Evolutionary conservation across 2,113 vertebrate species (phyloP), one percentile per base, ranked within the genome.

Genomic region (Echinops telfairi): DNA sequence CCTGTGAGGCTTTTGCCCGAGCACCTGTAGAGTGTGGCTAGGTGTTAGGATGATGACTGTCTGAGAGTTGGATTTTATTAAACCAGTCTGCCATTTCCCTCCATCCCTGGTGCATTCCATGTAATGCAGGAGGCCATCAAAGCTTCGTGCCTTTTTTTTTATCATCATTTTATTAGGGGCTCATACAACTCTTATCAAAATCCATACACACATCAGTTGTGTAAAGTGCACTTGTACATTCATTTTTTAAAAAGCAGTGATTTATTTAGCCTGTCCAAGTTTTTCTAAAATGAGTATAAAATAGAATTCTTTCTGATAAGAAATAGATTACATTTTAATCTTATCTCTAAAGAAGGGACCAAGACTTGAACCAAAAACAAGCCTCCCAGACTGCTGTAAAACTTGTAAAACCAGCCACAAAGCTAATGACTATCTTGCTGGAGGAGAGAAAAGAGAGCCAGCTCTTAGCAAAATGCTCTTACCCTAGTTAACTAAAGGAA

Each of bases 291-390:
- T 36, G 90, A 81, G 71, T 82, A 86, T 8, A 40, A 93, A 89
- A 82, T 83, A 6, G 57, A 70, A 77, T 85, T 92, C 38, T 92
- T 95, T 66, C 57, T 87, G 62, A 79, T 91, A 79, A 71, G 68
- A 94, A 90, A 79, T 85, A 6, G 38, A 91, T 92, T 62, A 38
- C 71, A 90, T 82, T 95, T 93, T 60, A 40, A 83, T 90, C 87
- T 57, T 87, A 53, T 57, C 27, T 91, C 62, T 91, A 79, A 94
- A 91, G 76, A 96, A 88, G 31, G 25, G 58, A 76, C 47, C 66
- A 90, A 78, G 89, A 90, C 64, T 83, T 88, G 27, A 95, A 83
- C 94, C 85, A 83, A 43, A 90, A 95, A 78, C 78, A 77, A 66
- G 64, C 88, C 83, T n/a, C 62, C 62, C 36, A 91, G 25, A 89